These are phyloP conservation scores for Cantharis lateralis DNA, from an alignment of 2,888 invertebrate species.

Conservation along the genomic window DNA sequence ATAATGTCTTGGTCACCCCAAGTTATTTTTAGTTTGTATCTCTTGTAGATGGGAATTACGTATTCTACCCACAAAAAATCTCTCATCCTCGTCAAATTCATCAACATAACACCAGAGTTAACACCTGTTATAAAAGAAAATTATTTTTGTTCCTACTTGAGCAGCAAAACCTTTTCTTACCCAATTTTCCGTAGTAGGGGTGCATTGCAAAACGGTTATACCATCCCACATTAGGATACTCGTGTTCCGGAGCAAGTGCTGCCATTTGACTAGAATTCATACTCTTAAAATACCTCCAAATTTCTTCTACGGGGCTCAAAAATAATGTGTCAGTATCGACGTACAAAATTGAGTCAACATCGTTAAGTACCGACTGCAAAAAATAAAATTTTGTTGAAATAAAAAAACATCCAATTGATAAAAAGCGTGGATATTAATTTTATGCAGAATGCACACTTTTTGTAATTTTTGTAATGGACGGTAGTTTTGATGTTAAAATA, in stretches of 20 bases:
- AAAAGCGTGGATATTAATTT: too few relatives aligned
- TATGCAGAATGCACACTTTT: too few relatives aligned
- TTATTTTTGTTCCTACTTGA: background rate
- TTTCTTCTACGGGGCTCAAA: constrained; percentile 76
- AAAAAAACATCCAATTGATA: too few relatives aligned
- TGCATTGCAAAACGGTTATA: constrained; percentile 95
- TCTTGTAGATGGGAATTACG: constrained; percentile 81
- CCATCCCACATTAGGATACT: constrained; percentile 92
- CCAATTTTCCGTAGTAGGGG: constrained; percentile 87
- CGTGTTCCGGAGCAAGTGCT: constrained; percentile 86
- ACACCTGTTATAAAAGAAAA: constrained; percentile 65
- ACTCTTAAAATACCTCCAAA: constrained; percentile 80
- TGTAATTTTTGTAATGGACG: too few relatives aligned
- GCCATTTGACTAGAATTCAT: constrained; percentile 89
- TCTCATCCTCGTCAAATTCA: constrained; percentile 93
- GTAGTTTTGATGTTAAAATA: too few relatives aligned
- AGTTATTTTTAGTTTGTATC: constrained; percentile 84
- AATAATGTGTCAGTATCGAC: constrained; percentile 93
- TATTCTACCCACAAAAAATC: constrained; percentile 83
- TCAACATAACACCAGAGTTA: constrained; percentile 96
- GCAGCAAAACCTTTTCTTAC: constrained; percentile 53
- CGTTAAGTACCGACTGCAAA: constrained; percentile 72
- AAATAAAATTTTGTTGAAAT: too few relatives aligned
- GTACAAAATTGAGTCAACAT: constrained; percentile 86
- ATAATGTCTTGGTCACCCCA: constrained; percentile 99